Evolutionary conservation across 2,797 vertebrate genomes (phyloP), one percentile per base, ranked within the genome.

Genomic region (Chrysocyon brachyurus): DNA sequence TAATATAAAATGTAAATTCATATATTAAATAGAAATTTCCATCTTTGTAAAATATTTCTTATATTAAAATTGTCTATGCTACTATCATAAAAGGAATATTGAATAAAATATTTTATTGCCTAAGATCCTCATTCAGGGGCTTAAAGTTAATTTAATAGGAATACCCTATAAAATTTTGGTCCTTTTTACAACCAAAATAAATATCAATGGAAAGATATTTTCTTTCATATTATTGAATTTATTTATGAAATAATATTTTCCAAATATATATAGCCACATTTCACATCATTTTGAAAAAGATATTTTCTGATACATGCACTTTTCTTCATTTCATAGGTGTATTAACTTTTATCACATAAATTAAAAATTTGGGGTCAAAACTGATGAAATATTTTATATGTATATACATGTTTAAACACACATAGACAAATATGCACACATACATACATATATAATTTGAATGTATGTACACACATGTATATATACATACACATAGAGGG

Each of bases 171-270:
- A 79, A 90, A 63, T 56, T 78, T 92, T 94, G 8, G 16, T 82
- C 77, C 3, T 87, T 90, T 91, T 54, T 73, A 6, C 61, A 83
- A 68, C 14, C 79, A 63, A 83, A 56, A 57, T 31, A 77, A 64
- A 91, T n/a, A 22, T 56, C 15, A 87, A 4, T 61, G 14, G 57
- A 88, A 64, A 91, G 4, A 1, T 82, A 28, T 14, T 88, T 82
- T 68, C 54, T 86, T 83, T 81, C 85, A 17, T 89, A 33, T 46
- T 68, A 56, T 21, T 46, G 16, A 85, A 85, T 22, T 87, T 61
- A 86, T 49, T 93, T 93, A 79, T n/a, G 40, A 82, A 77, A 10
- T 5, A 33, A 52, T 61, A 14, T 93, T 93, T 92, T 91, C 57
- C 8, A 75, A 91, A 68, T 57, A 40, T 33, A 31, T 36, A 87